Conservation (phyloP, 1,140 invertebrate genomes). For the silkworm (Bombyx mori) region DNA sequence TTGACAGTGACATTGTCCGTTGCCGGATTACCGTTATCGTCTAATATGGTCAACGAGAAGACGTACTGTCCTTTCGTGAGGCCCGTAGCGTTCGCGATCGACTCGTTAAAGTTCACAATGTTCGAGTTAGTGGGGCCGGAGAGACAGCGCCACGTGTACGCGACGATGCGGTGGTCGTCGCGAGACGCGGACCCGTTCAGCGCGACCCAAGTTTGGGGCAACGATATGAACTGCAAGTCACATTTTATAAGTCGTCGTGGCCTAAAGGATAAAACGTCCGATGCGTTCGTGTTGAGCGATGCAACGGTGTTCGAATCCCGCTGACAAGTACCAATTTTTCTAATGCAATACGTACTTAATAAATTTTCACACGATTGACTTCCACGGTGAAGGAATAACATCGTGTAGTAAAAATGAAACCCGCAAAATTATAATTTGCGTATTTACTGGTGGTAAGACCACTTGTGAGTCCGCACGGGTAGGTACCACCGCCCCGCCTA, state of each 20-base stretch:
- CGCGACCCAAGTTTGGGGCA: slow-evolving; percentile 83
- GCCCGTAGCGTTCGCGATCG: slow-evolving; percentile 81
- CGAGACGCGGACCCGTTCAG: slow-evolving; percentile 87
- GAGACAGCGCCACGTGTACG: slow-evolving; percentile 87
- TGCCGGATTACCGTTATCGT: slow-evolving; percentile 86
- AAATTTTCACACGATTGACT: no score
- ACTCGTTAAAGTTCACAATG: slow-evolving; percentile 70
- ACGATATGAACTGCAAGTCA: slow-evolving; percentile 78
- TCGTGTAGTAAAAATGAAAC: no score
- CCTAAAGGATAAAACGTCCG: no score
- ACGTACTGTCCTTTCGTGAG: slow-evolving; percentile 89
- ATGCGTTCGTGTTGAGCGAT: no score
- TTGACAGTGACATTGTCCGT: slow-evolving; percentile 80
- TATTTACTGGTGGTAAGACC: no score
- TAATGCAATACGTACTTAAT: no score
- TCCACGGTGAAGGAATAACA: background rate
- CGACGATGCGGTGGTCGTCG: slow-evolving; percentile 87
- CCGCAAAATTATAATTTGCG: no score
- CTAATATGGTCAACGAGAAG: slow-evolving; percentile 87
- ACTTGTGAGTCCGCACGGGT: no score
- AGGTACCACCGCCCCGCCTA: no score
- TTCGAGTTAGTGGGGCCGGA: slow-evolving; percentile 75
- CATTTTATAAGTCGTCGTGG: background rate
- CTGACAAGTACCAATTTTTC: no score
- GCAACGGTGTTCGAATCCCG: no score